Conservation (phyloP, 2,888 invertebrate species). For the Leptopilina drosophilae region DNA sequence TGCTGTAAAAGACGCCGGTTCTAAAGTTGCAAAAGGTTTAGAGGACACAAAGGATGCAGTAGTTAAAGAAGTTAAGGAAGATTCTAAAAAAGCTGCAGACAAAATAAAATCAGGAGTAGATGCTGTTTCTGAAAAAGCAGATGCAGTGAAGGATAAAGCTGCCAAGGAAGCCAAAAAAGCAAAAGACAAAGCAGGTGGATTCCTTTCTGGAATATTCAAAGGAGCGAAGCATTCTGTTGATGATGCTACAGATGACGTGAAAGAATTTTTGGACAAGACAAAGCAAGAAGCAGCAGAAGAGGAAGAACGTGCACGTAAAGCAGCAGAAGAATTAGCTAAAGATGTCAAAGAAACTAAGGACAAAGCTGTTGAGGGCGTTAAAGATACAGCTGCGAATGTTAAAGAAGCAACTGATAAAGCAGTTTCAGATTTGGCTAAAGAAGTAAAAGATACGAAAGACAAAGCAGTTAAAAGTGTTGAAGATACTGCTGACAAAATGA, state of each 20-base stretch:
- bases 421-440: conserved; percentile 68
- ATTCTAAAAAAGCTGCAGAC: conserved; percentile 56
- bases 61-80: conserved; percentile 40
- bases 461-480: conserved; percentile 46
- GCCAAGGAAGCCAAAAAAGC: conserved; percentile 66
- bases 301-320: conserved; percentile 36
- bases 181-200: conserved; percentile 59
- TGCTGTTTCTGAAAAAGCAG: conserved; percentile 60
- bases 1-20: neutral
- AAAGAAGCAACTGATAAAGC: conserved; percentile 53
- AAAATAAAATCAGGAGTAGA: conserved; percentile 58
- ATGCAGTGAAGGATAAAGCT: conserved; percentile 58
- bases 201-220: conserved; percentile 46
- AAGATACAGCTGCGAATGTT: conserved; percentile 24
- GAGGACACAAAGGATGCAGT: conserved; percentile 46
- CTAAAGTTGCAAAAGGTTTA: conserved; percentile 36
- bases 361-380: conserved; percentile 46
- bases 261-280: conserved; percentile 78
- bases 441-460: conserved; percentile 38
- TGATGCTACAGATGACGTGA: conserved; percentile 62
- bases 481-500: conserved; percentile 61
- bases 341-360: conserved; percentile 47
- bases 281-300: conserved; percentile 48
- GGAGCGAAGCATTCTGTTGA: conserved; percentile 47
- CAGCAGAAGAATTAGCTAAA: conserved; percentile 47